Evolutionary conservation across 2,797 vertebrate genomes (phyloP).

Genomic region (Enteromius trimaculatus): DNA sequence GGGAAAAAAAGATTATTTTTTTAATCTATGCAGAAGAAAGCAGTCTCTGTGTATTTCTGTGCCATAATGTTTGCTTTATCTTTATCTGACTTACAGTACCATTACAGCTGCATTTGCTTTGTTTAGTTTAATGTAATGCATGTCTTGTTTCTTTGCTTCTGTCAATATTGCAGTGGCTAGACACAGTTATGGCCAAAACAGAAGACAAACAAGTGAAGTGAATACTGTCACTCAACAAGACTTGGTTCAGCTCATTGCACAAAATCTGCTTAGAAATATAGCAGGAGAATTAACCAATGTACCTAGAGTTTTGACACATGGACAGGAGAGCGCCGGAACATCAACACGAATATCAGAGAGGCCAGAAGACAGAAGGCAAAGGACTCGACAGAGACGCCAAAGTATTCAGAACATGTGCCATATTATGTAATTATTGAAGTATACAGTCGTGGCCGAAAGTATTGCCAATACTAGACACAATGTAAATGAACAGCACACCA

Average conservation of each 20-base stretch:
- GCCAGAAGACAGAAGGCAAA: neutral
- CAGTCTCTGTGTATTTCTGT: neutral
- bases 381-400: neutral
- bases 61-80: neutral
- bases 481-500: too few species aligned
- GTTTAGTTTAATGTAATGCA: neutral
- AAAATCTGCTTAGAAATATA: too few species aligned
- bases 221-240: neutral
- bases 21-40: neutral
- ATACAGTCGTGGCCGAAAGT: too few species aligned
- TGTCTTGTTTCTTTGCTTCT: neutral
- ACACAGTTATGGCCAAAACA: neutral
- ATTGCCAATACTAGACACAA: too few species aligned
- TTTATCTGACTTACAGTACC: neutral
- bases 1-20: neutral
- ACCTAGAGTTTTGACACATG: neutral
- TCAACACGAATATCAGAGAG: neutral
- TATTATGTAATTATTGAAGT: neutral
- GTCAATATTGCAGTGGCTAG: neutral
- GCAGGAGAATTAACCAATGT: neutral
- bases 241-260: neutral
- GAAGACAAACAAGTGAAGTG: neutral
- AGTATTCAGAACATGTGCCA: neutral
- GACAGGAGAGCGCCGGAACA: neutral
- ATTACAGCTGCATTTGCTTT: neutral